These are phyloP conservation scores for Brachypodius melanocephalos DNA, from an alignment of 2,113 vertebrate genomes.

Conservation along the genomic window DNA sequence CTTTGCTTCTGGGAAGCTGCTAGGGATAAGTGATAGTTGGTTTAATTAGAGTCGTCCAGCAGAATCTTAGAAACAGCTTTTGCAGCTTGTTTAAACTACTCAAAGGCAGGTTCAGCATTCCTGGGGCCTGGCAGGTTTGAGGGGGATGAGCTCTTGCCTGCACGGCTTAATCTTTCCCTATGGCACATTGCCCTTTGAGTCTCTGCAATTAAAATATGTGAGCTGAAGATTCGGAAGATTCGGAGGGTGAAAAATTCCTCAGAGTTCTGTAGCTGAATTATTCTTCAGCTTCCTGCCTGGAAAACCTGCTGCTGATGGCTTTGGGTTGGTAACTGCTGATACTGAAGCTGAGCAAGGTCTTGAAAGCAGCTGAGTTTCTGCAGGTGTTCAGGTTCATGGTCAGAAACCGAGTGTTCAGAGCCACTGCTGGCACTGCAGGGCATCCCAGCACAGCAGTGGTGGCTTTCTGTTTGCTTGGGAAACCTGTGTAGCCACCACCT, in stretches of 20 bases:
- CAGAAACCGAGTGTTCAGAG: background rate
- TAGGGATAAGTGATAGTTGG: background rate
- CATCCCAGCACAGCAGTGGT: no score
- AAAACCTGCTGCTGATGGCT: background rate
- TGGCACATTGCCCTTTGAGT: background rate
- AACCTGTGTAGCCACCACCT: background rate
- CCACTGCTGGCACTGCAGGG: no score
- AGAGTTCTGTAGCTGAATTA: background rate
- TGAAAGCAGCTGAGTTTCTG: background rate
- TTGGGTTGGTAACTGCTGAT: background rate
- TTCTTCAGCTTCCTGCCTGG: background rate
- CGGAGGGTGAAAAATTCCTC: background rate
- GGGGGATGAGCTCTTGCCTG: background rate
- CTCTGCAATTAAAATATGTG: background rate
- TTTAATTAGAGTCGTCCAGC: background rate
- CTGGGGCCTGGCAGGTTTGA: background rate
- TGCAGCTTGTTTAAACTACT: background rate
- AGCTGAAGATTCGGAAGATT: background rate
- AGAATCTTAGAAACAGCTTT: background rate
- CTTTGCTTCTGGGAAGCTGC: background rate
- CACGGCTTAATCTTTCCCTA: background rate
- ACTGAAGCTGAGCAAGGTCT: background rate
- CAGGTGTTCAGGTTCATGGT: background rate
- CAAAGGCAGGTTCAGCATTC: fast-evolving
- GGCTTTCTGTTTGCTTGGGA: background rate